These are phyloP conservation scores for Crenichthys baileyi DNA, from an alignment of 2,797 vertebrate genomes.

Conservation along the genomic window DNA sequence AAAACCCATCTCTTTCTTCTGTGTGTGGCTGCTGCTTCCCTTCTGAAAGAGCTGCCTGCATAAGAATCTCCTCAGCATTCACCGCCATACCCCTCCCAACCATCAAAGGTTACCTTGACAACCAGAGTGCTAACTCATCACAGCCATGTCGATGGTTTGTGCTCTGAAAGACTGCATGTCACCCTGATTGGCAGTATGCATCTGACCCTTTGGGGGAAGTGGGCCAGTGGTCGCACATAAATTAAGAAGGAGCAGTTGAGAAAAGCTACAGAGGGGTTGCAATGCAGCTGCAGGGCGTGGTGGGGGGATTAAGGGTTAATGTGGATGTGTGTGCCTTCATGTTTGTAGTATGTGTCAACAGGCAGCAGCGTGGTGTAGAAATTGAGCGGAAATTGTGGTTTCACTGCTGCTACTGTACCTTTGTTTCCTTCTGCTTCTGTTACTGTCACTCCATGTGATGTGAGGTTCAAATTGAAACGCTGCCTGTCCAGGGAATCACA, in stretches of 20 bases:
- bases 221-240: slow-evolving; percentile 69
- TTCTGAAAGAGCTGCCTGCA: slow-evolving; percentile 61
- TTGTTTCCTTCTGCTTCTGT: slow-evolving; percentile 20
- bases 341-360: slow-evolving; percentile 16
- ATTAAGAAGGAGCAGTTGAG: slow-evolving; percentile 66
- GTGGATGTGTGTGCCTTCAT: slow-evolving; percentile 24
- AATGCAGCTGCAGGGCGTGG: slow-evolving; percentile 43
- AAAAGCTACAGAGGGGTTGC: slow-evolving; percentile 32
- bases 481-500: slow-evolving; percentile 41
- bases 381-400: slow-evolving; percentile 21
- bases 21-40: slow-evolving; percentile 45
- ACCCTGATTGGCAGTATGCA: slow-evolving; percentile 72
- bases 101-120: slow-evolving; percentile 80
- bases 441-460: slow-evolving; percentile 23
- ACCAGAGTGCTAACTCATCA: slow-evolving; percentile 83
- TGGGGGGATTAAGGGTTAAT: background rate
- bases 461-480: slow-evolving; percentile 35
- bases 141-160: slow-evolving; percentile 62
- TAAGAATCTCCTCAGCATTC: slow-evolving; percentile 70
- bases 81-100: slow-evolving; percentile 69
- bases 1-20: slow-evolving; percentile 39
- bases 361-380: slow-evolving; percentile 40
- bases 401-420: slow-evolving; percentile 14
- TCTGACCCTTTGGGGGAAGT: slow-evolving; percentile 66
- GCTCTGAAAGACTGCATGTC: slow-evolving; percentile 72